These are phyloP conservation scores for Artemia sinica DNA, from an alignment of 2,888 invertebrate genomes.

Conservation along the genomic window DNA sequence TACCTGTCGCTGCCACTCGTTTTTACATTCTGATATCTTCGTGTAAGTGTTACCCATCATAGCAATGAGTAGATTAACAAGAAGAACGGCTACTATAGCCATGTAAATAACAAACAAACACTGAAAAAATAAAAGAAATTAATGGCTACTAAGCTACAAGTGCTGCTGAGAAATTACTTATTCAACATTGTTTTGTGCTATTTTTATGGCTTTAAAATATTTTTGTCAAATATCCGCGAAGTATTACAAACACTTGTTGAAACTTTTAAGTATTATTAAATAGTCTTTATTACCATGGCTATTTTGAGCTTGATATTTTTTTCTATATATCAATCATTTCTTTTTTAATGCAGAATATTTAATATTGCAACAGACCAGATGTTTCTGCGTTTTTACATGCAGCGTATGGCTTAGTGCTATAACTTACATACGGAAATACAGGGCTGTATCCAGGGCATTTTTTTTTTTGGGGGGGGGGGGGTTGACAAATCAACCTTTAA, in stretches of 20 bases:
- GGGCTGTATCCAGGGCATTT: neutral
- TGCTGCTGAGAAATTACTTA: neutral
- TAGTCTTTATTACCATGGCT: too few relatives aligned
- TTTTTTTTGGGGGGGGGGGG: neutral
- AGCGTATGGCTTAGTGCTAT: too few relatives aligned
- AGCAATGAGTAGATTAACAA: conserved; percentile 95
- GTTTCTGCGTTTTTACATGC: too few relatives aligned
- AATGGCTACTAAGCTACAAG: neutral
- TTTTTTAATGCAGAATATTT: too few relatives aligned
- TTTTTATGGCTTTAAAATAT: too few relatives aligned
- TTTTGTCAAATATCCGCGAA: too few relatives aligned
- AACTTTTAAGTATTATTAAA: too few relatives aligned
- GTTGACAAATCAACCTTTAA: too few relatives aligned
- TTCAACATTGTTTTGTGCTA: neutral
- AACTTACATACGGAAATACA: neutral
- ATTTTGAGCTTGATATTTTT: too few relatives aligned
- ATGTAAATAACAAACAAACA: conserved; percentile 88
- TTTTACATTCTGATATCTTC: conserved; percentile 87
- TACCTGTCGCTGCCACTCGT: conserved; percentile 89
- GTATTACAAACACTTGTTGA: too few relatives aligned
- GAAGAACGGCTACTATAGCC: conserved; percentile 81
- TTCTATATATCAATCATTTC: too few relatives aligned
- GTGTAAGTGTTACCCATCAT: conserved; percentile 99
- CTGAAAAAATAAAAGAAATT: conserved; percentile 34
- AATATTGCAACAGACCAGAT: too few relatives aligned